Evolutionary conservation across 2,888 invertebrate genomes (phyloP), one percentile per base, ranked within the genome.

Genomic region (Parnassius mnemosyne): DNA sequence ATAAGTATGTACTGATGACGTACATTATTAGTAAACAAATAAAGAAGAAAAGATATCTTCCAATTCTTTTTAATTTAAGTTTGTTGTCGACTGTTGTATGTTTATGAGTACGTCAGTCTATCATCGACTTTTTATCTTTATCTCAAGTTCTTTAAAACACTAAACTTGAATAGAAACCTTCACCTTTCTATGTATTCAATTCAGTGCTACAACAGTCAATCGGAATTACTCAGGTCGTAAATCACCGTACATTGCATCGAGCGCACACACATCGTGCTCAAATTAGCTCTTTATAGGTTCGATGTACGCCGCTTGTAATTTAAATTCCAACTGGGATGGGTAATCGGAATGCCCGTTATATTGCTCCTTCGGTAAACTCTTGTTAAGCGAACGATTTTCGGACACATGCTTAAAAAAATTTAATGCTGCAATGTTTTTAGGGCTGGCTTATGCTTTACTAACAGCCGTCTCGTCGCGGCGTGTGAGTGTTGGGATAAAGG

Each of bases 211-310:
- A 55, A 61, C 55, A 61, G 55, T 43, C 55, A 61, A 51, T 61
- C 55, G 44, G 42, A 61, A 61, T 61, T 13, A 61, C 55, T 51
- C 44, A 5, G 13, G 16, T 61, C 61, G 61, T 61, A 61, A 61
- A 61, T 50, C 54, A 60, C 43, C 25, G 50, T 61, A 61, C 61
- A 61, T 61, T 61, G 61, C 55, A 56, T 56, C 61, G 61, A 20
- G 55, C 51, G 25, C 61, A 51, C 50, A 44, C 61, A 41, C 46
- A 61, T 12, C 13, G 43, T 13, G 41, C 16, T 53, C 53, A 50
- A 61, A 61, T 61, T 61, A 61, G 55, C 50, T 55, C 60, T 56
- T 56, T 50, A 56, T 54, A 34, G 34, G 44, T 56, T 55, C 55
- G 11, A 61, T 61, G 60, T 61, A 61, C 60, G 34, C 51, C 51